These are phyloP conservation scores for Leucosticte australis DNA, from an alignment of 2,113 vertebrate species.

Conservation along the genomic window DNA sequence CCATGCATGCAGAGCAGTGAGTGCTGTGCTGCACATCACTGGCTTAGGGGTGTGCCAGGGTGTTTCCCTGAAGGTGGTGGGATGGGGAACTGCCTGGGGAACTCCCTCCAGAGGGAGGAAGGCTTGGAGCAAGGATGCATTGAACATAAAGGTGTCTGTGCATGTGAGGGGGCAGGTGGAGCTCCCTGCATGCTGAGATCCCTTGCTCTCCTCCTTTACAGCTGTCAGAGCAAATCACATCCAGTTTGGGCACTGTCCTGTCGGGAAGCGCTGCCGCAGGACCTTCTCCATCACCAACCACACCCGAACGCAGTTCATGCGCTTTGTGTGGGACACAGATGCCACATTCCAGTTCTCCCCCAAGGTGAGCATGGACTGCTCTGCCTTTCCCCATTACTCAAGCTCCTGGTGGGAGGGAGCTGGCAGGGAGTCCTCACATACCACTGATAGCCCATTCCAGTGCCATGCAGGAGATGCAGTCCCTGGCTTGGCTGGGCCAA, in stretches of 20 bases:
- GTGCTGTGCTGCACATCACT: background rate
- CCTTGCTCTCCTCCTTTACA: background rate
- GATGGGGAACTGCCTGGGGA: background rate
- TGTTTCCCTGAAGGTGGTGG: background rate
- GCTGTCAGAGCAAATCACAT: slow-evolving; percentile 75
- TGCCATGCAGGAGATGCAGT: fast-evolving
- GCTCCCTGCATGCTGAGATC: background rate
- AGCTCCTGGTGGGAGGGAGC: background rate
- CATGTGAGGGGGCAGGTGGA: background rate
- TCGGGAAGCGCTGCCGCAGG: slow-evolving; percentile 64
- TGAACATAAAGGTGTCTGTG: fast-evolving
- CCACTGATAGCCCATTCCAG: fast-evolving
- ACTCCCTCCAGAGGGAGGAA: background rate
- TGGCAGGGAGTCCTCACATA: background rate
- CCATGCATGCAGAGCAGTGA: background rate
- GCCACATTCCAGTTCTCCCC: slow-evolving; percentile 79
- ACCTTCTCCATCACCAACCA: slow-evolving; percentile 86
- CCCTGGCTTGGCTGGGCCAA: background rate
- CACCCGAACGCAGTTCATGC: slow-evolving; percentile 69
- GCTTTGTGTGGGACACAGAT: slow-evolving; percentile 82
- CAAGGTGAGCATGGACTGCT: slow-evolving; percentile 52
- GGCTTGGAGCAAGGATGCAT: background rate
- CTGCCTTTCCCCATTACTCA: background rate
- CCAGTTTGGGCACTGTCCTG: slow-evolving; percentile 84
- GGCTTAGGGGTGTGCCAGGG: background rate